phyloP scores from a whole-genome alignment of 30 jellyfish, hydroid and myxozoan genomes.

The Turritopsis dohrnii region DNA sequence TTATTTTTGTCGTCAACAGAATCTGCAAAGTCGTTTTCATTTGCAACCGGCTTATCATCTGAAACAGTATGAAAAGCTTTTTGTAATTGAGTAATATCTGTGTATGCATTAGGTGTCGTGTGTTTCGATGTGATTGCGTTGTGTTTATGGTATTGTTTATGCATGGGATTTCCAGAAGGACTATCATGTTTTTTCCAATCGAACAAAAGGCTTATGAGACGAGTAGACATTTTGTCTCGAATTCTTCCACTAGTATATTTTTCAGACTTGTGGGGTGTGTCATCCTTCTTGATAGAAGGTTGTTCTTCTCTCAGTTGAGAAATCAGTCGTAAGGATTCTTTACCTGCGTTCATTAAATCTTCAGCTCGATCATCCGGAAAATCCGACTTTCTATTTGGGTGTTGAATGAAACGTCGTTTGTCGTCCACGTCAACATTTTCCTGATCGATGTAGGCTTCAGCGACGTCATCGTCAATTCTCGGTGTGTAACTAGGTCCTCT shows the following conservation, averaged over 20 bases:
- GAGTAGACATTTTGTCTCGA: conserved; percentile 66
- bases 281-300: neutral
- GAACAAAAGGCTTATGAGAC: conserved; percentile 61
- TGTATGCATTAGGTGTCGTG: neutral
- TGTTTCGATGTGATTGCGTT: conserved; percentile 1
- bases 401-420: conserved; percentile 23
- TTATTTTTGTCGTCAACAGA: conserved; percentile 10
- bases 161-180: neutral
- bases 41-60: conserved; percentile 9
- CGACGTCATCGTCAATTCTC: conserved; percentile 40
- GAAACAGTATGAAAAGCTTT: conserved; percentile 13
- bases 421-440: conserved; percentile 22
- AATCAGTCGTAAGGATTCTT: conserved; percentile 1
- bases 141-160: too few species aligned
- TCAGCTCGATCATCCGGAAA: neutral
- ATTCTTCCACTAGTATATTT: conserved; percentile 32
- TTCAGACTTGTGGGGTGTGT: conserved; percentile 6
- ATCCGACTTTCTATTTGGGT: conserved; percentile 30
- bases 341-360: neutral
- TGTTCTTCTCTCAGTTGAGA: neutral
- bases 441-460: conserved; percentile 8
- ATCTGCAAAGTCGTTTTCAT: conserved; percentile 2
- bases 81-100: neutral
- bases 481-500: conserved; percentile 95
- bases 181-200: conserved; percentile 68